Base-by-base conservation (phyloP, 2,113 vertebrate genomes). In the Myrmecophaga tridactyla region DNA sequence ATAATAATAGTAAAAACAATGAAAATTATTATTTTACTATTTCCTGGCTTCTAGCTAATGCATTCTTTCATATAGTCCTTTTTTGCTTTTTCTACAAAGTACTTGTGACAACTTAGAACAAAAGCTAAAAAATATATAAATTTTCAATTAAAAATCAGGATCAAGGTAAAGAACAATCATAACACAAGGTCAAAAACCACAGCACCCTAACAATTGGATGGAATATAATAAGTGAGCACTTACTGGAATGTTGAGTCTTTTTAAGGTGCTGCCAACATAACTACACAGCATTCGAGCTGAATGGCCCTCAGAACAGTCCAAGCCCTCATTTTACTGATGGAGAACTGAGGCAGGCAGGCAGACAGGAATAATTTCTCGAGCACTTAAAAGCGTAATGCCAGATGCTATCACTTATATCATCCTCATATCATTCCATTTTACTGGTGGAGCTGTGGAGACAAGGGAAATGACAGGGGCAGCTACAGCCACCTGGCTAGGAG, bases 51-150 rank as follows among this genome's bases (percentile, higher is more conserved):
- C 70, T 43, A 25, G 18, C 56, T n/a, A 80, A 87, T 63, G 20
- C 36, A 46, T 76, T 91, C 21, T 95, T 95, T 92, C 72, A 82
- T 41, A 36, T 20, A 80, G 39, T 87, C 36, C 85, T 1, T 6
- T 53, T 84, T 63, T 67, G 78, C 46, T 76, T 67, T 77, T 46
- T 88, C 62, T 10, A 39, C 15, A 65, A 90, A 90, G 18, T 48
- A 85, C 86, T 51, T 65, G 58, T 56, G 72, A 75, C 53, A 87
- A 91, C 18, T 62, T 78, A 18, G 65, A 72, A 90, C 3, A 67
- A 90, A 96, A 93, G 18, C 20, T 21, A n/a, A 41, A 80, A 41
- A 80, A 85, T 76, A 51, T 56, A 65, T 25, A 92, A 90, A 80
- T 80, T 36, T 23, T 39, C 73, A 83, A 63, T 84, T 15, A 88